phyloP scores from a whole-genome alignment of 2,113 vertebrate species.

The Chunga burmeisteri region DNA sequence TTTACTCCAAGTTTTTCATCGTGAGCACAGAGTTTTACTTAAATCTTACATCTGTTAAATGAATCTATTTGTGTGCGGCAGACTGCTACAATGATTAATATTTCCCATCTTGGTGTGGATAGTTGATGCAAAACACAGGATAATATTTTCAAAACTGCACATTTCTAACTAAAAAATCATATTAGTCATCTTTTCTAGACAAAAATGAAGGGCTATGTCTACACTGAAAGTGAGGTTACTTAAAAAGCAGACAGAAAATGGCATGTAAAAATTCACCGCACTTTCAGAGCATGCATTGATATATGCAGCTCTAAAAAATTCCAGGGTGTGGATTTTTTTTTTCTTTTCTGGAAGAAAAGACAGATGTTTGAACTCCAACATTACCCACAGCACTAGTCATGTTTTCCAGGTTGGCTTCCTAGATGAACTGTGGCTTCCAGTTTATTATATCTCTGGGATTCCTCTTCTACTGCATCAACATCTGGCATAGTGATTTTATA shows the following conservation, averaged over 20 bases:
- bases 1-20: neutral
- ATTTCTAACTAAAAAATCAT: constrained; percentile 4
- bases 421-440: constrained; percentile 1
- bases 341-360: constrained; percentile 1
- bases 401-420: constrained; percentile 45
- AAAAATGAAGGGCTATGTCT: constrained; percentile 11
- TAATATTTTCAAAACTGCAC: neutral
- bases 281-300: neutral
- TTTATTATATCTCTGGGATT: constrained; percentile 13
- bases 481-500: neutral
- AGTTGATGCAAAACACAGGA: constrained; percentile 27
- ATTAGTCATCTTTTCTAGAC: constrained; percentile 43
- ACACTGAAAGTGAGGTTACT: neutral
- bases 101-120: constrained; percentile 18
- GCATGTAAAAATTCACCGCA: neutral
- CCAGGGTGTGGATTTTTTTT: neutral
- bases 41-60: constrained; percentile 5
- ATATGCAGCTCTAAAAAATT: constrained; percentile 3
- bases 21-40: neutral
- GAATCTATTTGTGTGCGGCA: constrained; percentile 1
- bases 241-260: constrained; percentile 33
- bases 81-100: constrained; percentile 18
- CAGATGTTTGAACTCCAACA: neutral
- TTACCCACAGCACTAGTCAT: constrained; percentile 9
- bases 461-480: constrained; percentile 13